phyloP scores from a whole-genome alignment of 2,888 invertebrate species.

The Drosophila lacicola region DNA sequence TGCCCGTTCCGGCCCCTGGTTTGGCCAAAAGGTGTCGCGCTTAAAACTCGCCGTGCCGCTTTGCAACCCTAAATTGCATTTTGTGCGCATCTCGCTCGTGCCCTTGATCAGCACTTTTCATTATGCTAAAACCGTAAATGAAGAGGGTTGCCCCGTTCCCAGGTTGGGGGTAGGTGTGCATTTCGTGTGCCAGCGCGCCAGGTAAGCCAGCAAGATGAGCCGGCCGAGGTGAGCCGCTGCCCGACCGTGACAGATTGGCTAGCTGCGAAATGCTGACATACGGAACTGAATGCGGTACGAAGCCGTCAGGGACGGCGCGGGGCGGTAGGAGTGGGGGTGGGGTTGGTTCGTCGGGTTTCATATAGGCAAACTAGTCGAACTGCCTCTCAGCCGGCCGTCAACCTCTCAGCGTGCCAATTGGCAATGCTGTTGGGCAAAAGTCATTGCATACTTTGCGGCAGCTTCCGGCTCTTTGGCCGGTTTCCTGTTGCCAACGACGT shows the following conservation, averaged over 20 bases:
- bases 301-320: conserved; percentile 1
- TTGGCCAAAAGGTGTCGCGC: conserved; percentile 69
- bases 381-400: conserved; percentile 3
- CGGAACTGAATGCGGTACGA: conserved; percentile 67
- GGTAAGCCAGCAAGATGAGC: conserved; percentile 54
- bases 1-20: conserved; percentile 24
- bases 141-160: conserved; percentile 64
- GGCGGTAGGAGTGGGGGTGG: background rate
- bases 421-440: conserved; percentile 42
- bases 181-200: conserved; percentile 47
- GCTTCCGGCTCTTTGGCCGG: conserved; percentile 73
- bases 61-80: conserved; percentile 81
- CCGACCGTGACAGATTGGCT: conserved; percentile 74
- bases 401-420: conserved; percentile 43
- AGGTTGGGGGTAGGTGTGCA: conserved; percentile 39
- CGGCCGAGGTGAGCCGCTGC: conserved; percentile 18
- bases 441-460: conserved; percentile 78
- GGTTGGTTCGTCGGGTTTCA: conserved; percentile 44
- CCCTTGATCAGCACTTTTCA: conserved; percentile 78
- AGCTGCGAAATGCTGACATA: conserved; percentile 73
- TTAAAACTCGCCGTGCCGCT: conserved; percentile 55
- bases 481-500: conserved; percentile 58
- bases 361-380: conserved; percentile 35
- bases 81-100: conserved; percentile 39
- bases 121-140: conserved; percentile 79